A percentile compares a stretch with the other conserved stretches of the same genome.
Conservation (phyloP, 2,113 vertebrate genomes). For the Parus major region DNA sequence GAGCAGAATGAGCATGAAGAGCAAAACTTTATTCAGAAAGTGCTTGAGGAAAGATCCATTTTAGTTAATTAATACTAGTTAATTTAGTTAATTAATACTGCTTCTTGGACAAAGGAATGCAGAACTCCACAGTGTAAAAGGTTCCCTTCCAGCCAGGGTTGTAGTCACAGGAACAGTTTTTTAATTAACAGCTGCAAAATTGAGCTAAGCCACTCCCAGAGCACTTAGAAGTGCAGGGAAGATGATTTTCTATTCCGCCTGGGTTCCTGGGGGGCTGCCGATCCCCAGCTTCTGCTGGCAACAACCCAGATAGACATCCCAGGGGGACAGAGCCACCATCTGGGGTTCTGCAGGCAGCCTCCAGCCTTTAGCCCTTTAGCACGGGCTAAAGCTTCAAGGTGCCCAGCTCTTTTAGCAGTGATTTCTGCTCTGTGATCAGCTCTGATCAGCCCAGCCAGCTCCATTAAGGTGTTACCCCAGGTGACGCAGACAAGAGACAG, state of each 20-base stretch:
- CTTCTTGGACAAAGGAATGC: neutral
- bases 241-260: neutral
- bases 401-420: too few species aligned
- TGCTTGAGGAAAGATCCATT: rapidly evolving
- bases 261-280: too few species aligned
- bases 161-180: neutral
- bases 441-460: too few species aligned
- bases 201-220: neutral
- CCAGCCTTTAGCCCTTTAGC: too few species aligned
- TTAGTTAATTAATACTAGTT: neutral
- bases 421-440: too few species aligned
- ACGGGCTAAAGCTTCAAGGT: too few species aligned
- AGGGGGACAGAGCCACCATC: too few species aligned
- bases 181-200: neutral
- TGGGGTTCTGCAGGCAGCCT: too few species aligned
- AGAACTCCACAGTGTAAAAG: neutral
- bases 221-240: neutral
- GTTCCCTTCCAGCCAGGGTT: neutral
- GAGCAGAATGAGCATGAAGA: neutral
- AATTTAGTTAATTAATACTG: neutral
- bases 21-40: neutral
- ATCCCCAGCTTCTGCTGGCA: too few species aligned
- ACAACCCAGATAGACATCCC: too few species aligned
- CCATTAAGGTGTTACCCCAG: too few species aligned
- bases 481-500: too few species aligned